Conservation (phyloP, 2,888 invertebrate species). For the Acanthoscelides obtectus region DNA sequence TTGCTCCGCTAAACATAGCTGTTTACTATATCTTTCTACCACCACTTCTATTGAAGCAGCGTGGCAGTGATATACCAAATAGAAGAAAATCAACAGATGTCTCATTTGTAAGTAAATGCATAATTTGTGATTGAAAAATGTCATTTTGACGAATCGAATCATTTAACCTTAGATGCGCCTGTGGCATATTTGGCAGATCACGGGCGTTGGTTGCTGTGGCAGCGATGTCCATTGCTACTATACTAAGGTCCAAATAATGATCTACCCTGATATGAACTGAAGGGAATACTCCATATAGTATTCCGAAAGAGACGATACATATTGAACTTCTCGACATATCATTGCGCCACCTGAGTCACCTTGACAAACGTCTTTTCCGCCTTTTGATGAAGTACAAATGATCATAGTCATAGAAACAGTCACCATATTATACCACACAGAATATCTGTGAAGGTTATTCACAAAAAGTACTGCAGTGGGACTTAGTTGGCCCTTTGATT, state of each 20-base stretch:
- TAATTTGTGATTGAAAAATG: not conserved
- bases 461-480: not conserved
- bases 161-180: too few species aligned
- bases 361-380: constrained; percentile 10
- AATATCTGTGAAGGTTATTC: too few species aligned
- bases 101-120: not conserved
- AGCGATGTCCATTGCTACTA: not conserved
- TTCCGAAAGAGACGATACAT: constrained; percentile 15
- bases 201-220: not conserved
- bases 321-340: constrained; percentile 9
- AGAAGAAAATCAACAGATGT: not conserved
- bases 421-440: not conserved
- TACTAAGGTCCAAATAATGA: constrained; percentile 10
- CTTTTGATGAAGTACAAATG: constrained; percentile 8
- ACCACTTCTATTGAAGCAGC: not conserved
- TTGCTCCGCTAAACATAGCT: not conserved
- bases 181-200: not conserved
- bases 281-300: constrained; percentile 6
- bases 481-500: not conserved
- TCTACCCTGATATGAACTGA: constrained; percentile 12
- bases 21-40: not conserved
- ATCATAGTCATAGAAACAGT: constrained; percentile 1
- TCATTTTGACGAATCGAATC: not conserved
- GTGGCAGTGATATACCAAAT: not conserved
- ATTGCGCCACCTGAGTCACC: constrained; percentile 16